Percentiles rank a stretch among this genome's conserved stretches.
These are phyloP conservation scores for Catharus minimus DNA, from an alignment of 2,113 vertebrate species.

Conservation along the genomic window DNA sequence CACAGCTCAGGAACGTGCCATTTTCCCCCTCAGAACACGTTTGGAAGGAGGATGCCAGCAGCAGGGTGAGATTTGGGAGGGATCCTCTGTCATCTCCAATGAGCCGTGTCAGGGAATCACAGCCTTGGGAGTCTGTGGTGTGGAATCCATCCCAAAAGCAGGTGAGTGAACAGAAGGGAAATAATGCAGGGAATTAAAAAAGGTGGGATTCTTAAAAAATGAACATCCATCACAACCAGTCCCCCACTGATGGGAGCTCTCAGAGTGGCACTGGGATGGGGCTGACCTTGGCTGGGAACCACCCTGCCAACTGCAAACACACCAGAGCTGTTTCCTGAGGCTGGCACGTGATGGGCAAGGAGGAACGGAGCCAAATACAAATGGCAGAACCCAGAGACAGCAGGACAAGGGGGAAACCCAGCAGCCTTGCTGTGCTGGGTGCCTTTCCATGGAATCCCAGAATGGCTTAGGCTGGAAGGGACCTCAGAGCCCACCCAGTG, in stretches of 20 bases:
- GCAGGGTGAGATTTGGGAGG: background rate
- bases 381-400: background rate
- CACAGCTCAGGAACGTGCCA: background rate
- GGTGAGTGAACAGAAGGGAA: background rate
- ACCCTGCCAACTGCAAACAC: background rate
- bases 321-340: background rate
- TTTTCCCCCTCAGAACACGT: background rate
- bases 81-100: background rate
- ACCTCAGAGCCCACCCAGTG: background rate
- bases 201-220: background rate
- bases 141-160: background rate
- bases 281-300: background rate
- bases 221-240: background rate
- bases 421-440: background rate
- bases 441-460: background rate
- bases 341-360: accelerated
- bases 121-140: background rate
- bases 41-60: background rate
- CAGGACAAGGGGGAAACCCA: background rate
- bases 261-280: background rate
- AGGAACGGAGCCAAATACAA: background rate
- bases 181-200: background rate
- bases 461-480: background rate
- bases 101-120: background rate
- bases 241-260: background rate